phyloP scores from a whole-genome alignment of 2,113 vertebrate genomes.

The Halichoeres trimaculatus region DNA sequence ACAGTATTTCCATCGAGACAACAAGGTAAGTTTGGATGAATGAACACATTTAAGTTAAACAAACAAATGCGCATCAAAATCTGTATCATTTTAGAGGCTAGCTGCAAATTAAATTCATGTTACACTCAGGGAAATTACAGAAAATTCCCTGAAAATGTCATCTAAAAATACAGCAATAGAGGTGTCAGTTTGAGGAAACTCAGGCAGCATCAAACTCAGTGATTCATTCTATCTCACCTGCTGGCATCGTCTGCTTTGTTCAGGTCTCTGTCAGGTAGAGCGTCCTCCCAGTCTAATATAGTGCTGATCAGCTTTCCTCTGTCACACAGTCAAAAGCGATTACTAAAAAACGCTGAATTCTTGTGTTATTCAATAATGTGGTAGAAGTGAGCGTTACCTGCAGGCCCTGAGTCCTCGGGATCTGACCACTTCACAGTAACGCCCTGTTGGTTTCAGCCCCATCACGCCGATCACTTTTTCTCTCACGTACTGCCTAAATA shows the following conservation, averaged over 20 bases:
- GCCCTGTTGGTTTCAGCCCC: slow-evolving; percentile 94
- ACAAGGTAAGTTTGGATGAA: too few relatives aligned
- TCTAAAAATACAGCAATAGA: background rate
- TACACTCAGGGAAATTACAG: too few relatives aligned
- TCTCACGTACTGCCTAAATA: slow-evolving; percentile 92
- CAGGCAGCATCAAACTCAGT: background rate
- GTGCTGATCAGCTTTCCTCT: slow-evolving; percentile 95
- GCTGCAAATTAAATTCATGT: too few relatives aligned
- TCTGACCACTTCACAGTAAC: slow-evolving; percentile 91
- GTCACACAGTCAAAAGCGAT: slow-evolving; percentile 3
- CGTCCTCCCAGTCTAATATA: slow-evolving; percentile 97
- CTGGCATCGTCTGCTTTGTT: slow-evolving; percentile 91
- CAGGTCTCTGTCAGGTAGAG: slow-evolving; percentile 91
- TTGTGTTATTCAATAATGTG: background rate
- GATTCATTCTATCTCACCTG: slow-evolving; percentile 82
- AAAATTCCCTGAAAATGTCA: background rate
- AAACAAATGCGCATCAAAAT: too few relatives aligned
- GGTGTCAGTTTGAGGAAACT: background rate
- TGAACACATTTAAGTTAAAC: too few relatives aligned
- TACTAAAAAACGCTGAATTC: background rate
- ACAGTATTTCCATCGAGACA: too few relatives aligned
- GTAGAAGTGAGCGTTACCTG: slow-evolving; percentile 82
- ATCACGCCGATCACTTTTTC: slow-evolving; percentile 94
- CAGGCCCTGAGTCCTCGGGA: slow-evolving; percentile 92
- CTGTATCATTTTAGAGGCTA: too few relatives aligned